These are phyloP conservation scores for Microcebus lehilahytsara DNA, from an alignment of 2,113 vertebrate genomes.

Conservation along the genomic window DNA sequence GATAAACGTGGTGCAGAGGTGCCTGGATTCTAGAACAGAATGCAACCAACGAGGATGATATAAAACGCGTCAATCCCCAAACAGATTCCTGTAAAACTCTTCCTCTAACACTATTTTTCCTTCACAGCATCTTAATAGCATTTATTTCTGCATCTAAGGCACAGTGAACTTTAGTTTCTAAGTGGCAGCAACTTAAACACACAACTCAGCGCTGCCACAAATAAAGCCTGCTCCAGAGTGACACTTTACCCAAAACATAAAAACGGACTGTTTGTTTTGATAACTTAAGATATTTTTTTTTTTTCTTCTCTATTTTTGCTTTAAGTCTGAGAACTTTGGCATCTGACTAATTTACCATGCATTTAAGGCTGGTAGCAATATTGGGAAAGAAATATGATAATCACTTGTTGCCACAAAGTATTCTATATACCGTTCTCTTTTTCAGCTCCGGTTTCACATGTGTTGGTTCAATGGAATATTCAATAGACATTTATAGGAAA, in stretches of 20 bases:
- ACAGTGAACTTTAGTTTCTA: background rate
- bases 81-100: constrained; percentile 61
- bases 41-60: constrained; percentile 63
- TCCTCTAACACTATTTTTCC: constrained; percentile 71
- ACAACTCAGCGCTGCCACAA: constrained; percentile 30
- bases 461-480: constrained; percentile 94
- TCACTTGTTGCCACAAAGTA: constrained; percentile 93
- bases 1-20: background rate
- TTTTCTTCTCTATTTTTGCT: constrained; percentile 82
- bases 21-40: constrained; percentile 53
- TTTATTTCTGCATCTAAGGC: constrained; percentile 71
- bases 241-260: constrained; percentile 73
- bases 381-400: constrained; percentile 91
- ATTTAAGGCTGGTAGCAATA: constrained; percentile 88
- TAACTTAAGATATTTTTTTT: constrained; percentile 84
- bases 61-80: constrained; percentile 57
- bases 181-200: no score
- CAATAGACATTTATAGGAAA: constrained; percentile 99
- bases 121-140: constrained; percentile 53
- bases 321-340: constrained; percentile 82
- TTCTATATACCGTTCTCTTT: constrained; percentile 90
- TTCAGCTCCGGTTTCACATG: constrained; percentile 94
- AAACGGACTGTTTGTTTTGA: constrained; percentile 83
- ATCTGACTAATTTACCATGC: constrained; percentile 85
- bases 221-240: constrained; percentile 41